Base-by-base conservation (phyloP, 23 tunicate species). In the Styela plicata region DNA sequence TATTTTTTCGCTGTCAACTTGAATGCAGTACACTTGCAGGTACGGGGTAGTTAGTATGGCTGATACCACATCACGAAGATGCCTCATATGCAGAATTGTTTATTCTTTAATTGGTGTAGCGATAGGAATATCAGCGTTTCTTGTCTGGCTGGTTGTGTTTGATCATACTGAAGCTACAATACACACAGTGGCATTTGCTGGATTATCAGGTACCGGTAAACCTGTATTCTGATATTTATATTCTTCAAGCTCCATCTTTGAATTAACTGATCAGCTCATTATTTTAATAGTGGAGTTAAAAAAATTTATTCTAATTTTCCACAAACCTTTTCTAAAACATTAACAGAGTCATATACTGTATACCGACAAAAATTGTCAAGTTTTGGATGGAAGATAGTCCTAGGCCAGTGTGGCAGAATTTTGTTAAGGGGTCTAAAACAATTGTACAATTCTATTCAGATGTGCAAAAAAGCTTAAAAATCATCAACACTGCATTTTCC, bases 191-290 rank as follows among this genome's bases (percentile, higher is more conserved):
- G 21, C 66, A 24, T 1, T 44, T 10, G 65, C 68, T 26, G 65
- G 81, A 25, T 44, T 76, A 26, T 76, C 81, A 52, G 81, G 81
- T 76, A 33, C 37, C 63, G 52, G 10, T 7, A 26, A 36, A 33
- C 22, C 0, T n/a, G 18, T 17, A 1, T 33, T 1, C 18, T 35
- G 24, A 17, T 19, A 25, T 29, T 35, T 1, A 17, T 73, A 1
- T 34, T 35, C 27, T 73, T 13, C 30, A 25, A 0, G 0, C 22
- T 67, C 16, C 71, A 22, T 29, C 2, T 18, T 67, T 22, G 71
- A 67, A 16, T 67, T 67, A 44, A 13, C 57, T 5, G 10, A 44
- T 44, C 57, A 44, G 57, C 57, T 5, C 7, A 44, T 5, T 44
- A 7, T 44, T 44, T 44, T 44, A 13, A 44, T 44, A 44, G 7